Evolutionary conservation across 2,113 vertebrate species (phyloP), one percentile per base, ranked within the genome.

Genomic region (Lates calcarifer): DNA sequence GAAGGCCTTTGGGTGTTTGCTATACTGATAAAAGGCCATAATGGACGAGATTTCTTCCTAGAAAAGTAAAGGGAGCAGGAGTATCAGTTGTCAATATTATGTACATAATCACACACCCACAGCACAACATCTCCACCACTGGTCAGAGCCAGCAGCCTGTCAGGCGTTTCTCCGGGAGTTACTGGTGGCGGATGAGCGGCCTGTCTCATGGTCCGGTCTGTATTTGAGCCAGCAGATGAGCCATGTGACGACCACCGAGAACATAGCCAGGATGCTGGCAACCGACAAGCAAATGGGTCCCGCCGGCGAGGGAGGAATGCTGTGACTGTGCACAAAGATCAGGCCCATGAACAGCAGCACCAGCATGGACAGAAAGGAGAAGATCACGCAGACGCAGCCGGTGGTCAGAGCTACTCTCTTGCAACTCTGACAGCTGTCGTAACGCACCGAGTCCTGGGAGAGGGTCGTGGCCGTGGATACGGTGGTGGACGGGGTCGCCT

Each of bases 191-290:
- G 91, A 95, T 45, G 68, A 75, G 85, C 47, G 93, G 72, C 89
- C 92, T 13, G 91, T 84, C 90, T 96, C 83, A 83, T 93, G 92
- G 88, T 97, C 96, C n/a, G 97, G 96, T 92, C 97, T 94, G 88
- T 98, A 97, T 92, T 98, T 97, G 73, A 97, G 95, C 96, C 97
- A 97, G 90, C 96, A 98, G 90, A 98, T 96, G 77, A 98, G 93
- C 96, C 97, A 98, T 14, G 97, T 98, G 90, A 98, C 96, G 18
- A 98, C 96, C 80, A 97, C 96, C 0, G 97, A 97, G 91, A 98
- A 96, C 93, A 98, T 96, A 70, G 97, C 97, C 65, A 98, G 92
- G 90, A 97, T 96, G 94, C 97, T 97, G 87, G 97, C 97, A 5
- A 97, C 96, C 3, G 97, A 97, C 89, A 98, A 72, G 82, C 97